These are phyloP conservation scores for Pseudoatta argentina DNA, from an alignment of 1,140 invertebrate genomes.

Conservation along the genomic window DNA sequence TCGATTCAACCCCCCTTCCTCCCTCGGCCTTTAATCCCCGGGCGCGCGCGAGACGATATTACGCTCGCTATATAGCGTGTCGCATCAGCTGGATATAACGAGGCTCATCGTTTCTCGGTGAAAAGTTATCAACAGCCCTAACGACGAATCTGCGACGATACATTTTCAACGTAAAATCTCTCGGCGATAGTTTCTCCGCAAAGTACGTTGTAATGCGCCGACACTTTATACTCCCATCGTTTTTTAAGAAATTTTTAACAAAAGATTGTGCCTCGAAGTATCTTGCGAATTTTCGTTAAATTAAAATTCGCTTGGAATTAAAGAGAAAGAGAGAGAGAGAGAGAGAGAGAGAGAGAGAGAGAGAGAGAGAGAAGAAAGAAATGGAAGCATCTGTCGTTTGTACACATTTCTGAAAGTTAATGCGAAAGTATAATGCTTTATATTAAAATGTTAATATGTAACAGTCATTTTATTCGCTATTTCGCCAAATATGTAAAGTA, in stretches of 20 bases:
- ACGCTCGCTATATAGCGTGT: constrained; percentile 19
- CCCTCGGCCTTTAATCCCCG: constrained; percentile 19
- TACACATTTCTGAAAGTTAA: constrained; percentile 14
- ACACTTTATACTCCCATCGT: constrained; percentile 31
- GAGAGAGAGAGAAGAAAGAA: not conserved
- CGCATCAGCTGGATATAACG: constrained; percentile 53
- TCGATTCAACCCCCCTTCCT: not conserved
- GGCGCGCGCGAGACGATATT: constrained; percentile 33
- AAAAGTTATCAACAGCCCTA: constrained; percentile 57
- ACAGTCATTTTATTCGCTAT: constrained; percentile 31
- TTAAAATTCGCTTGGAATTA: constrained; percentile 9
- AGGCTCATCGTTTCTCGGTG: constrained; percentile 50
- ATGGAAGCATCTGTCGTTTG: not conserved
- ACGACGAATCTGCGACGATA: constrained; percentile 40
- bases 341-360: not conserved
- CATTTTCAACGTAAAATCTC: not conserved
- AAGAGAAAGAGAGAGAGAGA: not conserved
- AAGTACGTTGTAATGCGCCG: constrained; percentile 7
- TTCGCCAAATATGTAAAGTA: constrained; percentile 12
- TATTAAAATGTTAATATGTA: constrained; percentile 29
- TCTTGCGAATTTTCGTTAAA: constrained; percentile 4
- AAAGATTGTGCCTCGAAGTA: constrained; percentile 8
- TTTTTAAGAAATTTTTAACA: constrained; percentile 30
- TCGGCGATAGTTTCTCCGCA: not conserved
- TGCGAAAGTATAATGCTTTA: not conserved